phyloP scores from a whole-genome alignment of 2,113 vertebrate species.

The Osmerus mordax region DNA sequence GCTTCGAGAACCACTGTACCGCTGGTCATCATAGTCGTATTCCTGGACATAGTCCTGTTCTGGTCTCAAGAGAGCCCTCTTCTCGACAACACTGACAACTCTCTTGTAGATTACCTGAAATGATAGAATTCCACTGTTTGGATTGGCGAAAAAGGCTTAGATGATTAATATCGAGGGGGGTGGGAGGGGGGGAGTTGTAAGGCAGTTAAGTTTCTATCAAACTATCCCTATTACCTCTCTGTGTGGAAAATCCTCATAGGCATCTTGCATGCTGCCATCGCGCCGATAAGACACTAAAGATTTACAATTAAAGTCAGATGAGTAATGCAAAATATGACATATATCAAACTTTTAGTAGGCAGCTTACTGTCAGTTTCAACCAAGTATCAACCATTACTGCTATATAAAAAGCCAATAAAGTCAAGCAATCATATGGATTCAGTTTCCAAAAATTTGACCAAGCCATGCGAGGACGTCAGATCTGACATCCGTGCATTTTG shows the following conservation, averaged over 20 bases:
- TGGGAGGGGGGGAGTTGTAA: too few relatives aligned
- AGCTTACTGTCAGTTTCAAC: too few relatives aligned
- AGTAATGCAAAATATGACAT: neutral
- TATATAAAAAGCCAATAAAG: too few relatives aligned
- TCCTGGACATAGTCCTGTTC: conserved; percentile 34
- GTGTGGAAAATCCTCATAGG: conserved; percentile 54
- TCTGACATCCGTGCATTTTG: too few relatives aligned
- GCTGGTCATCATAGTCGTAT: conserved; percentile 36
- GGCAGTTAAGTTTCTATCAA: too few relatives aligned
- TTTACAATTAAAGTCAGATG: neutral
- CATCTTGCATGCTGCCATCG: conserved; percentile 34
- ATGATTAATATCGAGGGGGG: too few relatives aligned
- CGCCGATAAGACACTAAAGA: conserved; percentile 38
- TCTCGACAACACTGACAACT: conserved; percentile 58
- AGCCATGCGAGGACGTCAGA: too few relatives aligned
- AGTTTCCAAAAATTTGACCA: too few relatives aligned
- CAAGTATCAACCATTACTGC: too few relatives aligned
- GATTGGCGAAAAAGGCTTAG: neutral
- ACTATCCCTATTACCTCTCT: conserved; percentile 51
- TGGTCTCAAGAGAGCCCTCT: conserved; percentile 14
- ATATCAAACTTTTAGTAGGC: neutral
- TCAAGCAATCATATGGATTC: too few relatives aligned
- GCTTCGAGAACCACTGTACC: conserved; percentile 30
- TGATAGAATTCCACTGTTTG: neutral
- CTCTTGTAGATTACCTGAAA: conserved; percentile 56